Conservation (phyloP, 2,113 vertebrate species). For the Lamprotornis superbus region DNA sequence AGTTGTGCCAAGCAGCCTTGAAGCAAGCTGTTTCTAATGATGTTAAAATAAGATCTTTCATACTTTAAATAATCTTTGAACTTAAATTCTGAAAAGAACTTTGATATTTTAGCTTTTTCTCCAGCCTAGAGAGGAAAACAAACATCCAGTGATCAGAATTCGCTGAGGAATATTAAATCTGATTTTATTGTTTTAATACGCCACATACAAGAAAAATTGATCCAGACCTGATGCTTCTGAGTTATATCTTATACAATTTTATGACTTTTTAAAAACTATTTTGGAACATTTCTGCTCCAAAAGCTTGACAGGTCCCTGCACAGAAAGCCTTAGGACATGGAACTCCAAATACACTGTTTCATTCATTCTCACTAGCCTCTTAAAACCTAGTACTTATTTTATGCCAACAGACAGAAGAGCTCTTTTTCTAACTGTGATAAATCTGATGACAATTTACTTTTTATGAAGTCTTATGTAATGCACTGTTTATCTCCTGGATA, state of each 20-base stretch:
- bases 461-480: slow-evolving; percentile 1
- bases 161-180: background rate
- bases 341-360: background rate
- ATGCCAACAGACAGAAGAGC: background rate
- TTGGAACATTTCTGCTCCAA: background rate
- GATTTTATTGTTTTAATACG: background rate
- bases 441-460: background rate
- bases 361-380: background rate
- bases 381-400: background rate
- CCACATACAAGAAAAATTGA: background rate
- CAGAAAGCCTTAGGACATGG: background rate
- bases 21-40: background rate
- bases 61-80: slow-evolving; percentile 7
- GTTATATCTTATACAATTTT: background rate
- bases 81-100: background rate
- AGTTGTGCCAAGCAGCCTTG: background rate
- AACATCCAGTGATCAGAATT: background rate
- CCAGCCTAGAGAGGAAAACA: background rate
- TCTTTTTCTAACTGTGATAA: background rate
- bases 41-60: background rate
- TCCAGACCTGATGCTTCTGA: background rate
- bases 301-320: background rate
- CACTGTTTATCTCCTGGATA: background rate
- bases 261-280: background rate
- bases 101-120: background rate